Evolutionary conservation across 1,140 invertebrate species (phyloP).

Genomic region (Drosophila navojoa): DNA sequence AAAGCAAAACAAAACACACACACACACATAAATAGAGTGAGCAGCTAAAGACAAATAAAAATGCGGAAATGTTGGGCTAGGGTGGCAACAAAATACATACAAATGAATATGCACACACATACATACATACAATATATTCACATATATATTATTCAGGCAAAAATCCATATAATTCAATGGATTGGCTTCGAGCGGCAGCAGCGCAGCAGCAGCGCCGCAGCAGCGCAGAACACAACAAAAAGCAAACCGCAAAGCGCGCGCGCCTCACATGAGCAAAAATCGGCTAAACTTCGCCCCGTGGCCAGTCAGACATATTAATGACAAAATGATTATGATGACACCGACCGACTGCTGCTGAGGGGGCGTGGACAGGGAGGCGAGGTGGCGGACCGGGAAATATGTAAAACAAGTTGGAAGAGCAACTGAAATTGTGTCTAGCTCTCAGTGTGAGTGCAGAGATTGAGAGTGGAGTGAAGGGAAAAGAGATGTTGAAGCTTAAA

Average conservation of each 20-base stretch:
- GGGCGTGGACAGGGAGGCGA: too few relatives aligned
- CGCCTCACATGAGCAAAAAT: neutral
- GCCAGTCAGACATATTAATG: conserved; percentile 81
- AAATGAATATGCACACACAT: neutral
- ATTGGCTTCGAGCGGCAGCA: conserved; percentile 52
- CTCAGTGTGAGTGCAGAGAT: conserved; percentile 38
- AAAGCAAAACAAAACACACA: conserved; percentile 64
- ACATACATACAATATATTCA: conserved; percentile 21
- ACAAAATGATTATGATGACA: conserved; percentile 83
- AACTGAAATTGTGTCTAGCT: conserved; percentile 27
- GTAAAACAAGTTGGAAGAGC: conserved; percentile 48
- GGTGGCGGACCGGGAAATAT: conserved; percentile 23
- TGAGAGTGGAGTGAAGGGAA: conserved; percentile 12
- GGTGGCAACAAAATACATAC: conserved; percentile 43
- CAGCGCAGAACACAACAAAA: conserved; percentile 60
- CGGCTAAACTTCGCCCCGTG: conserved; percentile 55
- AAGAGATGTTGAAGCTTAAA: too few relatives aligned
- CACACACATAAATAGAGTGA: conserved; percentile 42
- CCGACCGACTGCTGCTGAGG: conserved; percentile 47
- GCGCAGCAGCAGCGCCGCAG: neutral
- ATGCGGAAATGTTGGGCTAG: conserved; percentile 67
- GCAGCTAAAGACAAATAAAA: conserved; percentile 59
- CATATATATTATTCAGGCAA: conserved; percentile 57
- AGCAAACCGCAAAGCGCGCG: conserved; percentile 66
- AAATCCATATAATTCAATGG: conserved; percentile 82